A percentile compares a stretch with the other conserved stretches of the same genome.
These are phyloP conservation scores for Phenganax subtilis DNA, from an alignment of 92 coral and sea anemone species.

Conservation along the genomic window DNA sequence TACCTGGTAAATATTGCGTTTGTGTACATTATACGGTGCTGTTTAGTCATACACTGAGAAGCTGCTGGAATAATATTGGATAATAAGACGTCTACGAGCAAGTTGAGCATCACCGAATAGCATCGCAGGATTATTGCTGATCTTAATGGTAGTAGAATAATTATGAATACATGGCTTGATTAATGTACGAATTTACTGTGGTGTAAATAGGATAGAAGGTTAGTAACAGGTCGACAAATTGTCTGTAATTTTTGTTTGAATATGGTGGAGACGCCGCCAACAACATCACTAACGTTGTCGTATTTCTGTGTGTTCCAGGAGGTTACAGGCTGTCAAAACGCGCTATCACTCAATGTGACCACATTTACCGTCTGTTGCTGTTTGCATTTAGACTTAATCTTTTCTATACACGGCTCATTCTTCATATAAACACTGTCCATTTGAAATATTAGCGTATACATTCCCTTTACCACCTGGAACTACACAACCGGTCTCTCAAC, in stretches of 20 bases:
- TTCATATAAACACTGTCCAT: conserved; percentile 12
- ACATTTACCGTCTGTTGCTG: neutral
- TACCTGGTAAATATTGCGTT: neutral
- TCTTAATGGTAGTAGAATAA: neutral
- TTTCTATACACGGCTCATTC: neutral
- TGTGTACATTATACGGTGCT: neutral
- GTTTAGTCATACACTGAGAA: neutral
- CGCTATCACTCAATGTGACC: neutral
- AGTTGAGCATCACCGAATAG: neutral
- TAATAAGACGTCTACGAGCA: neutral
- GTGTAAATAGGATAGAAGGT: conserved; percentile 19
- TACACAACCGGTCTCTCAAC: conserved; percentile 10
- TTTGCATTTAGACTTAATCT: conserved; percentile 17
- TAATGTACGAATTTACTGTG: neutral
- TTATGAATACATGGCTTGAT: conserved; percentile 18
- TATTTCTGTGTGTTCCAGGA: conserved; percentile 4
- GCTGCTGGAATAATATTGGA: conserved; percentile 16
- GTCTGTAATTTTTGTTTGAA: neutral
- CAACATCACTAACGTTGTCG: neutral
- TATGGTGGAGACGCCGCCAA: neutral
- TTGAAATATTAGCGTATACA: conserved; percentile 15
- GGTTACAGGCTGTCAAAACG: conserved; percentile 4
- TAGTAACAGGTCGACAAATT: conserved; percentile 8
- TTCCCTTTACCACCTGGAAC: conserved; percentile 31
- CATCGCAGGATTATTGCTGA: conserved; percentile 2